These are phyloP conservation scores for Tachuris rubrigastra DNA, from an alignment of 2,113 vertebrate species.

Conservation along the genomic window DNA sequence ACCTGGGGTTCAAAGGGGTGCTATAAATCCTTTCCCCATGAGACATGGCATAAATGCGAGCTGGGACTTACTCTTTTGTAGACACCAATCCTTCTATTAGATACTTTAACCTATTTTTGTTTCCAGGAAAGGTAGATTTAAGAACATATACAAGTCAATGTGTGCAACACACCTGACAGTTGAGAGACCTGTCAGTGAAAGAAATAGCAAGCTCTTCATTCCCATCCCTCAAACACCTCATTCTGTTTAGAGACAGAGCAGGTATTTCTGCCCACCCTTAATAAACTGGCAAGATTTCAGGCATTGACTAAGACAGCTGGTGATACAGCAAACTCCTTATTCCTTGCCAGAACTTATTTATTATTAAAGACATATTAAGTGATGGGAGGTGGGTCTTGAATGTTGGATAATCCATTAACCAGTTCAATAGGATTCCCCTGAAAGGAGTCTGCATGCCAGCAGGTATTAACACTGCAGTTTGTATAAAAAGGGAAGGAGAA, in stretches of 20 bases:
- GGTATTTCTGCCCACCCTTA: background rate
- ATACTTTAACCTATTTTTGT: background rate
- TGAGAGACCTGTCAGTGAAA: background rate
- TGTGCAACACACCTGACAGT: background rate
- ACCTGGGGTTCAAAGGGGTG: background rate
- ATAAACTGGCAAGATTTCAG: conserved; percentile 36
- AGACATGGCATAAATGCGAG: background rate
- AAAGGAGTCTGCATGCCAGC: conserved; percentile 8
- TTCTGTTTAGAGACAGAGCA: background rate
- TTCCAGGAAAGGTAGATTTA: background rate
- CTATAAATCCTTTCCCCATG: background rate
- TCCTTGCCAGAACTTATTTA: conserved; percentile 41
- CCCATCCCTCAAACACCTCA: background rate
- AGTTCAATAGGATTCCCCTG: conserved; percentile 27
- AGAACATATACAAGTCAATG: accelerated
- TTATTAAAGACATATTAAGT: conserved; percentile 55
- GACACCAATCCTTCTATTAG: background rate
- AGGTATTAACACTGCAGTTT: background rate
- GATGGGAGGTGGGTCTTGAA: background rate
- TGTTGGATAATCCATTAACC: conserved; percentile 23
- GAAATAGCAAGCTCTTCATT: background rate
- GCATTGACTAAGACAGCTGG: conserved; percentile 12
- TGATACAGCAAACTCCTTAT: background rate
- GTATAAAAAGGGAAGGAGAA: background rate
- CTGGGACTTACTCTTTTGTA: background rate